Evolutionary conservation across 1,140 invertebrate species (phyloP), one percentile per base, ranked within the genome.

Genomic region (Gonatopus flavifemur): DNA sequence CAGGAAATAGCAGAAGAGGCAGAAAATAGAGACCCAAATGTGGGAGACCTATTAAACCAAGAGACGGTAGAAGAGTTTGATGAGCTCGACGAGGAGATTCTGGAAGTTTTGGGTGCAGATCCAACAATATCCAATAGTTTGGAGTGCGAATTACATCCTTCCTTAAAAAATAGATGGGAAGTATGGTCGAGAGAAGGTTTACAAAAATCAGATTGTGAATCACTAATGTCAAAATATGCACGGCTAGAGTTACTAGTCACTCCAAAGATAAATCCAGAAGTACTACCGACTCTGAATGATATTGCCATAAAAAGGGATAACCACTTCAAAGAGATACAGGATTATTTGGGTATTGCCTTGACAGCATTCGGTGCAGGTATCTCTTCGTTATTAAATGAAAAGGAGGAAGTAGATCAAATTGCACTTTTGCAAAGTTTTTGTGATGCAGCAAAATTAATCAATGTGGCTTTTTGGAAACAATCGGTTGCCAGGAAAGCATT

Each of bases 401-500:
- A 39, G 4, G 36, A 31, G 22, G 28, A 16, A 3, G 5, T 49
- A 13, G 25, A 49, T 20, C 10, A 20, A 31, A 10, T 13, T 13
- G 15, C 5, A 2, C 10, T 36, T 9, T 5, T 41, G 2, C 12
- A n/a, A n/a, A 8, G 3, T 8, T 16, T 30, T 5, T 3, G 28
- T 13, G 32, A 43, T n/a, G 8, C 22, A 8, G 41, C 12, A 19
- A 51, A 44, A 31, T 24, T 51, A 5, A n/a, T 44, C 24, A 2
- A 41, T 13, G 8, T 1, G 1, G 19, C 35, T 3, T 13, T 35
- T 24, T 20, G 21, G 13, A 39, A 52, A 40, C 16, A 52, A 28
- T n/a, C n/a, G n/a, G n/a, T n/a, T n/a, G n/a, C 32, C 15, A 35
- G 49, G 10, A 51, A 38, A 25, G 49, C 42, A 0, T 53, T 47